A percentile compares a stretch with the other conserved stretches of the same genome.
phyloP scores from a whole-genome alignment of 2,113 vertebrate genomes.

The Budorcas taxicolor region DNA sequence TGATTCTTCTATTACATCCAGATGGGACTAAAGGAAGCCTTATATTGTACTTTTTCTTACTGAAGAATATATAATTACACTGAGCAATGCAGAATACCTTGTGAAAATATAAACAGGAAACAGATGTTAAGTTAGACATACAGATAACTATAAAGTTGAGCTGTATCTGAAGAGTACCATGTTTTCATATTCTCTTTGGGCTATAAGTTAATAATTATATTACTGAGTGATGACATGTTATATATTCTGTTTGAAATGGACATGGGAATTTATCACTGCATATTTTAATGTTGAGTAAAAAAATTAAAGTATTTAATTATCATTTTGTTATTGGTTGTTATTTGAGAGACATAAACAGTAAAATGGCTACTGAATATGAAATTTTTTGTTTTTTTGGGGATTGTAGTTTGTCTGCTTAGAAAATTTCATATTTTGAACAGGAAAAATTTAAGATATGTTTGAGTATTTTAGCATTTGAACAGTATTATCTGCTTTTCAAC shows the following conservation, averaged over 20 bases:
- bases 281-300: background rate
- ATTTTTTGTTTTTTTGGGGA: background rate
- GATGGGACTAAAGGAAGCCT: constrained; percentile 57
- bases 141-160: constrained; percentile 30
- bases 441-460: background rate
- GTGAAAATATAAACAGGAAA: constrained; percentile 52
- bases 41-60: constrained; percentile 46
- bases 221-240: constrained; percentile 56
- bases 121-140: constrained; percentile 61
- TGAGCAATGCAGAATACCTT: constrained; percentile 56
- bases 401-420: background rate
- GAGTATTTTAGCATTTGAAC: background rate
- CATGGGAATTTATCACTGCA: constrained; percentile 33
- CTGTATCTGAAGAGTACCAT: background rate
- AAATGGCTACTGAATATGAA: background rate
- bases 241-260: background rate
- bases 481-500: background rate
- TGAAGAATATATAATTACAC: constrained; percentile 57
- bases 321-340: background rate
- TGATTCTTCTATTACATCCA: constrained; percentile 69
- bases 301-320: constrained; percentile 41
- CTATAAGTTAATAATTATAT: constrained; percentile 61
- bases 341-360: constrained; percentile 21
- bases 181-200: constrained; percentile 41
- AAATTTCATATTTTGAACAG: background rate